Base-by-base conservation (phyloP, 2,113 vertebrate species). In the Connochaetes taurinus region DNA sequence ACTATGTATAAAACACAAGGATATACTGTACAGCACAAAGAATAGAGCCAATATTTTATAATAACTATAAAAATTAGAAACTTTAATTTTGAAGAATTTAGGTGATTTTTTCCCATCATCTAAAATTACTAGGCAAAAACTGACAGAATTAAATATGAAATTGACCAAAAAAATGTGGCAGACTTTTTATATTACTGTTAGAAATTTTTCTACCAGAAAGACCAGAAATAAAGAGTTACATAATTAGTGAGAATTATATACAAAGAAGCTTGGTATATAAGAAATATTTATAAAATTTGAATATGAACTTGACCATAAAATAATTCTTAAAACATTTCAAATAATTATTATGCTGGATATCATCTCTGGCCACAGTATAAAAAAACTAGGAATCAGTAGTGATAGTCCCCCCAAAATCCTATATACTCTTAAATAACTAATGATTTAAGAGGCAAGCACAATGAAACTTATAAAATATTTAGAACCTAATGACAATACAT, bases 381-480 rank as follows among this genome's bases (percentile, higher is more conserved):
- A 74, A 91, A 89, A 82, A 76, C 71, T 94, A 91, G 27, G 2
- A 89, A 76, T 86, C 67, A 57, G 13, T 33, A 92, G 29, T 78
- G 27, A 81, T 17, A 87, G 27, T 55, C 16, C 5, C 60, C 33
- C 21, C 1, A 50, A 95, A 80, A 58, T 2, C 4, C 82, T 60
- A 53, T 8, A 50, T 52, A 29, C 25, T 95, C 6, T 43, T 96
- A 86, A 93, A 95, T 84, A 96, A 93, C 67, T 96, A 96, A 96
- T 87, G 36, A 67, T 57, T 90, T 74, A 55, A 92, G 36, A 87
- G 86, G 29, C 94, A 95, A 93, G 60, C 91, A 94, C 40, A 97
- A 52, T 86, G 40, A 58, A 93, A 93, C 86, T 89, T 71, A 91
- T 95, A 96, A 97, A 97, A 84, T 96, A 96, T 95, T 97, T 95